These are phyloP conservation scores for Reticulitermes speratus DNA, from an alignment of 1,140 invertebrate species.

Conservation along the genomic window DNA sequence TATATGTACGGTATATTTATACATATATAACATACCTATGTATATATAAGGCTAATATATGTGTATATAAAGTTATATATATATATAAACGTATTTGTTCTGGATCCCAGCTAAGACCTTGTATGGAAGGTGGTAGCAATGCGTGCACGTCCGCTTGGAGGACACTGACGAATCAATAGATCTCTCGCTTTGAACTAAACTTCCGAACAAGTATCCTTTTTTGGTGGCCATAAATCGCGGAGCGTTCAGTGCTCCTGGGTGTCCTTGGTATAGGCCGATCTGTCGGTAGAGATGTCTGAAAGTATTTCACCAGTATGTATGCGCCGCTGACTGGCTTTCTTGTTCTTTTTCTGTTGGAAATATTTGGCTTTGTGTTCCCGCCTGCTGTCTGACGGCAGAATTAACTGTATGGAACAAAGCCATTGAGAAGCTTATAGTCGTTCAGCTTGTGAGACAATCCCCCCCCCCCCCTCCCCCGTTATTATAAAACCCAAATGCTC, in stretches of 20 bases:
- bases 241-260: background rate
- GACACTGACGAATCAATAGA: background rate
- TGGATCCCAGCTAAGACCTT: background rate
- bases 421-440: too few species aligned
- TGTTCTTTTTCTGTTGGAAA: background rate
- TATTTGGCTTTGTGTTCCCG: too few species aligned
- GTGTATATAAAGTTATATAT: too few species aligned
- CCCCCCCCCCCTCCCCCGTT: too few species aligned
- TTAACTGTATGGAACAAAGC: too few species aligned
- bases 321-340: background rate
- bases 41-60: too few species aligned
- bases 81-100: background rate
- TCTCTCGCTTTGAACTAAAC: background rate
- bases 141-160: background rate
- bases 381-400: too few species aligned
- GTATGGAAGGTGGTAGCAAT: background rate
- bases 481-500: too few species aligned
- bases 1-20: too few species aligned
- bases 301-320: too few species aligned
- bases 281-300: background rate
- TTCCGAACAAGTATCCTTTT: slow-evolving; percentile 12
- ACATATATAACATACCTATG: too few species aligned
- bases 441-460: too few species aligned
- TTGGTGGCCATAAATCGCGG: background rate
- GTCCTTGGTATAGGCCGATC: background rate